These are phyloP conservation scores for Vesta saturnalis DNA, from an alignment of 2,888 invertebrate genomes.

Conservation along the genomic window DNA sequence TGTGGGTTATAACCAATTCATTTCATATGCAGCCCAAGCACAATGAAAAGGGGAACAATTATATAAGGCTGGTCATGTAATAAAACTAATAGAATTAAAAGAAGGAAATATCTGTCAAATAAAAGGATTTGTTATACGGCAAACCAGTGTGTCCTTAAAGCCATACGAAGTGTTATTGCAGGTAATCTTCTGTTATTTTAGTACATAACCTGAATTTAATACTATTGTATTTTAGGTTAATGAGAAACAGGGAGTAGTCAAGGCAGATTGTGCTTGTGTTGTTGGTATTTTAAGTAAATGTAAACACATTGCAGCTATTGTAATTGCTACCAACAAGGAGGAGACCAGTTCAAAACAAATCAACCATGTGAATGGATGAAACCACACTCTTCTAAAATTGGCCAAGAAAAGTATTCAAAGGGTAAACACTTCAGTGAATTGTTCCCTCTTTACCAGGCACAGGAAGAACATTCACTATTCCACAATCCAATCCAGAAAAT, in stretches of 20 bases:
- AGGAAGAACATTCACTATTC: neutral
- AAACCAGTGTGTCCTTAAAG: neutral
- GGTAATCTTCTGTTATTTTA: too few species aligned
- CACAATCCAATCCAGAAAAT: too few species aligned
- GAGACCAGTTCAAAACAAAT: too few species aligned
- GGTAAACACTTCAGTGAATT: neutral
- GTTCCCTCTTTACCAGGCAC: neutral
- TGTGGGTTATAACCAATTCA: conserved; percentile 1
- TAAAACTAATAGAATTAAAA: neutral
- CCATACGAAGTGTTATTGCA: neutral
- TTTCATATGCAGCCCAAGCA: neutral
- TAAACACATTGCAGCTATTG: too few species aligned
- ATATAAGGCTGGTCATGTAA: conserved; percentile 6
- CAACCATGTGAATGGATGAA: too few species aligned
- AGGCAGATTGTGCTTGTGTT: neutral
- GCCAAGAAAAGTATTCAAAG: too few species aligned
- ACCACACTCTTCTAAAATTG: too few species aligned
- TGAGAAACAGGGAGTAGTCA: neutral
- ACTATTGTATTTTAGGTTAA: too few species aligned
- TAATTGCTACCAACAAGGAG: too few species aligned
- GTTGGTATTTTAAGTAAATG: neutral
- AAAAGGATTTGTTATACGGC: conserved; percentile 1
- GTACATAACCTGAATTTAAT: too few species aligned
- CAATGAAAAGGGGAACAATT: neutral
- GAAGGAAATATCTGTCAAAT: neutral